Evolutionary conservation across 2,797 vertebrate species (phyloP).

Genomic region (Crocodylus rhombifer): DNA sequence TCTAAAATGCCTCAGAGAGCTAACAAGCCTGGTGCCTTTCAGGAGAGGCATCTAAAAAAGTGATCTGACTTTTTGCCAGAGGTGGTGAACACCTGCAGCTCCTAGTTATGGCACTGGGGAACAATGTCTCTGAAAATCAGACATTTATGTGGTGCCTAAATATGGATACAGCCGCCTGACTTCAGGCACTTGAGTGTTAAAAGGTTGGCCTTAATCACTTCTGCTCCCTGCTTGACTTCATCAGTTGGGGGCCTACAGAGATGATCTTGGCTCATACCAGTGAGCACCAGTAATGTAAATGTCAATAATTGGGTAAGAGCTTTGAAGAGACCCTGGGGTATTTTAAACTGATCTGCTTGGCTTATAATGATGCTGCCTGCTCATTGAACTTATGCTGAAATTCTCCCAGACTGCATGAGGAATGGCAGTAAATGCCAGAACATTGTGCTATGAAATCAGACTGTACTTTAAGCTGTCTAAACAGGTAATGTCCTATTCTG

Average conservation of each 20-base stretch:
- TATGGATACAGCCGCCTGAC: neutral
- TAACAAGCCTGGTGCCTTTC: neutral
- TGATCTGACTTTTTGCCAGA: neutral
- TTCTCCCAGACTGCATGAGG: neutral
- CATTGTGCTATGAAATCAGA: neutral
- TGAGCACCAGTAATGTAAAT: neutral
- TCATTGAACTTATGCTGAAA: neutral
- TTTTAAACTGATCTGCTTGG: constrained; percentile 10
- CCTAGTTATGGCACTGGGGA: neutral
- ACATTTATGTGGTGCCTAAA: neutral
- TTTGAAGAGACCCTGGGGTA: neutral
- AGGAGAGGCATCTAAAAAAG: neutral
- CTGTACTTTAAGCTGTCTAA: neutral
- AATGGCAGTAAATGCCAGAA: neutral
- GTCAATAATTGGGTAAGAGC: neutral
- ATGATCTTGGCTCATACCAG: neutral
- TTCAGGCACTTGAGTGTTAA: neutral
- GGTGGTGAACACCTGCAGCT: neutral
- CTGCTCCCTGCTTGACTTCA: constrained; percentile 12
- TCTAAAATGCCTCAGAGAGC: neutral
- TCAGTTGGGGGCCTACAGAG: constrained; percentile 3
- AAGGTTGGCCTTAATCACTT: constrained; percentile 19
- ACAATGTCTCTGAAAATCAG: neutral
- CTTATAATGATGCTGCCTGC: neutral
- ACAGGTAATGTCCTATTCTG: neutral